Evolutionary conservation across 2,797 vertebrate species (phyloP), one percentile per base, ranked within the genome.

Genomic region (Huso huso): DNA sequence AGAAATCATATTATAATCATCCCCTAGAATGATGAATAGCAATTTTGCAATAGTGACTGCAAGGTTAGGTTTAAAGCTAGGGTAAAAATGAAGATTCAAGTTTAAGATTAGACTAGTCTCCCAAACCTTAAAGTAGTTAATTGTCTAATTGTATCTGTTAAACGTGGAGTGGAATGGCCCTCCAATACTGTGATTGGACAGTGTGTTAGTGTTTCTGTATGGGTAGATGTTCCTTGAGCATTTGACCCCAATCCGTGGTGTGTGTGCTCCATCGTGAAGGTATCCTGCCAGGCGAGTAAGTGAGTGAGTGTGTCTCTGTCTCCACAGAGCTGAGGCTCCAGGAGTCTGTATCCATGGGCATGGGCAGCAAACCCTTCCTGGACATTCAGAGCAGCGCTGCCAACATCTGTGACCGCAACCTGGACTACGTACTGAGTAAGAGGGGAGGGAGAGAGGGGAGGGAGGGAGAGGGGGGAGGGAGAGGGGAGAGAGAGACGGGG

Each of bases 331-430:
- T 93, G 80, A 91, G 91, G 70, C 81, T 92, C 50, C 93, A 93
- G 82, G 93, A 95, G 81, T 91, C 92, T 9, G 85, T 93, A 50
- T 93, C 92, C 70, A 90, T 94, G 90, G 93, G 92, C 7, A 71
- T 93, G 65, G 93, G 92, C 68, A 93, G 93, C 70, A 93, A 91
- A 64, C 86, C 93, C 64, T 89, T 94, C 72, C 79, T 95, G 81
- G 93, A 94, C 57, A 87, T 91, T 71, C 81, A 80, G 10, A 83
- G 90, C 4, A 87, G 88, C 53, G 74, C 78, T 7, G 82, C 68
- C 7, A 69, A 61, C 52, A 73, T 73, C 23, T 82, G 88, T 6
- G 91, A 93, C 63, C 79, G 90, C 74, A 92, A 92, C 70, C 87
- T 90, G 68, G 86, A 85, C 76, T 88, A 79, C 81, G 85, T 85